phyloP scores from a whole-genome alignment of 2,113 vertebrate genomes.

The Pangasianodon gigas region DNA sequence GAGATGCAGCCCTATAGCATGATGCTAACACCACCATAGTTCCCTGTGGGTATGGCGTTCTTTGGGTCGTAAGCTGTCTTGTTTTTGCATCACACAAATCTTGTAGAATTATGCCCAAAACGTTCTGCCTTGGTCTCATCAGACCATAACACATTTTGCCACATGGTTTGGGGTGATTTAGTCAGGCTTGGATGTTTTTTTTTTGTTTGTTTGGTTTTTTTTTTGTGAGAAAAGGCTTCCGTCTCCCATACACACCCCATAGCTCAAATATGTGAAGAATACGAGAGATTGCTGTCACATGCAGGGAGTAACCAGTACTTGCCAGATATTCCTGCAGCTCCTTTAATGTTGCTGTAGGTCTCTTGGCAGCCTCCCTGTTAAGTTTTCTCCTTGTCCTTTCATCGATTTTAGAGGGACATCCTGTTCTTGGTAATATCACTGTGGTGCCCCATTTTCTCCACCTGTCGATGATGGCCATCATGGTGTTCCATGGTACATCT shows the following conservation, averaged over 20 bases:
- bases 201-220: too few species aligned
- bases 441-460: background rate
- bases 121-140: background rate
- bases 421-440: background rate
- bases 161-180: background rate
- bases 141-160: background rate
- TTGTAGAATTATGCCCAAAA: background rate
- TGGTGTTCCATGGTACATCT: background rate
- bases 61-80: background rate
- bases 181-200: background rate
- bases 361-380: background rate
- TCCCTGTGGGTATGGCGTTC: background rate
- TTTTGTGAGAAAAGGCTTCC: too few species aligned
- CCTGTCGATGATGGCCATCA: background rate
- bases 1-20: background rate
- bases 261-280: too few species aligned
- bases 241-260: too few species aligned
- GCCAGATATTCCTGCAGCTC: background rate
- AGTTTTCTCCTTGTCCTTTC: background rate
- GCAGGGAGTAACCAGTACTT: too few species aligned
- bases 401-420: background rate
- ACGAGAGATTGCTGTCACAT: too few species aligned
- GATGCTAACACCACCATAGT: background rate
- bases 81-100: background rate
- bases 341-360: background rate